Conservation (phyloP, 2,888 invertebrate species). For the Keiferia lycopersicella region DNA sequence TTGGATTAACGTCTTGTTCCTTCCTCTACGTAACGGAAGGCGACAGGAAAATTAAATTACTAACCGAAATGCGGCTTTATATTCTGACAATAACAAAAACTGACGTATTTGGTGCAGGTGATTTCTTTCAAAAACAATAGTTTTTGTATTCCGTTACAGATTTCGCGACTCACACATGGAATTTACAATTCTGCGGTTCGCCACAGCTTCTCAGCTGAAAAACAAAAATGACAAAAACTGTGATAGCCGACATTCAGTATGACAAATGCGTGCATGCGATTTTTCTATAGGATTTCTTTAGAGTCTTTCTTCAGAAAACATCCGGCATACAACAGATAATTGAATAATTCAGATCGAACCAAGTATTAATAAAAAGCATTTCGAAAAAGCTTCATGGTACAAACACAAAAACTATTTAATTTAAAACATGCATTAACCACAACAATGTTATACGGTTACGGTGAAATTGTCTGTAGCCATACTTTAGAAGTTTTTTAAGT, state of each 20-base stretch:
- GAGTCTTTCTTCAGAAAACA: too few species aligned
- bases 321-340: too few species aligned
- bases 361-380: too few species aligned
- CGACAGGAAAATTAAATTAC: conserved; percentile 21
- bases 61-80: neutral
- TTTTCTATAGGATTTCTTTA: too few species aligned
- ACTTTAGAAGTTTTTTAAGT: conserved; percentile 78
- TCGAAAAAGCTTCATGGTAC: neutral
- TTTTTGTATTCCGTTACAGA: too few species aligned
- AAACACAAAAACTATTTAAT: conserved; percentile 24
- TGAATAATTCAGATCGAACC: too few species aligned
- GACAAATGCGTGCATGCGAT: too few species aligned
- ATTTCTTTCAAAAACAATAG: conserved; percentile 5
- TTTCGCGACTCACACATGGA: too few species aligned
- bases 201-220: too few species aligned
- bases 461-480: conserved; percentile 70
- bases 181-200: too few species aligned
- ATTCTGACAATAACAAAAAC: neutral
- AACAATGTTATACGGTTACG: conserved; percentile 54
- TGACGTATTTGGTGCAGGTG: conserved; percentile 23
- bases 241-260: too few species aligned
- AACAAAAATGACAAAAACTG: too few species aligned
- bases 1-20: conserved; percentile 19
- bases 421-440: conserved; percentile 47
- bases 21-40: conserved; percentile 1